Percentiles rank a stretch among this genome's conserved stretches.
Evolutionary conservation across 53 echinoderm and acorn worm species (phyloP).

Genomic region (Crossaster papposus): DNA sequence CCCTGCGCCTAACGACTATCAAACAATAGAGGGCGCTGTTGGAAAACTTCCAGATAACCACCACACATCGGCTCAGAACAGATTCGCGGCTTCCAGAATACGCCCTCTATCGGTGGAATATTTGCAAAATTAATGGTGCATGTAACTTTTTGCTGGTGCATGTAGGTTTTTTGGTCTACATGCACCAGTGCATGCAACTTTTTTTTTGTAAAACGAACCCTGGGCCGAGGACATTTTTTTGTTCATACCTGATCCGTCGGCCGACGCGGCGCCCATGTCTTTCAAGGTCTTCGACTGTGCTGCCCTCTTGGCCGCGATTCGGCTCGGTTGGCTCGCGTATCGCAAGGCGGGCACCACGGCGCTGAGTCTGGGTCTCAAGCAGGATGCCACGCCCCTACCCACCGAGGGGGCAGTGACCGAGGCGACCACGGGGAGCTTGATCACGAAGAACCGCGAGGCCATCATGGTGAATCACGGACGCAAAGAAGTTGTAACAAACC

Average conservation of each 20-base stretch:
- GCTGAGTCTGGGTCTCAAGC: slow-evolving; percentile 33
- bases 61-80: too few species aligned
- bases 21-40: too few species aligned
- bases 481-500: too few species aligned
- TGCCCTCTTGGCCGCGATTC: slow-evolving; percentile 77
- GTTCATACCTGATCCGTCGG: slow-evolving; percentile 83
- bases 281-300: slow-evolving; percentile 74
- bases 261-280: slow-evolving; percentile 74
- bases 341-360: slow-evolving; percentile 44
- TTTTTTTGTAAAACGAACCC: background rate
- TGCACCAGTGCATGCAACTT: too few species aligned
- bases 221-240: too few species aligned
- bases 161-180: too few species aligned
- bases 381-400: background rate
- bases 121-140: too few species aligned
- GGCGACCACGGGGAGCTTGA: slow-evolving; percentile 11
- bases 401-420: slow-evolving; percentile 2
- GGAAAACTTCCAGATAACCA: too few species aligned
- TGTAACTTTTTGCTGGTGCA: too few species aligned
- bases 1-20: too few species aligned
- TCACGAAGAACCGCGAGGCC: slow-evolving; percentile 23
- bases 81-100: too few species aligned
- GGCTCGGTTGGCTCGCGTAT: slow-evolving; percentile 77
- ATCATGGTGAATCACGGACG: slow-evolving; percentile 4
- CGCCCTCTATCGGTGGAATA: too few species aligned